Evolutionary conservation across 2,113 vertebrate genomes (phyloP), one percentile per base, ranked within the genome.

Genomic region (Onychorhynchus coronatus): DNA sequence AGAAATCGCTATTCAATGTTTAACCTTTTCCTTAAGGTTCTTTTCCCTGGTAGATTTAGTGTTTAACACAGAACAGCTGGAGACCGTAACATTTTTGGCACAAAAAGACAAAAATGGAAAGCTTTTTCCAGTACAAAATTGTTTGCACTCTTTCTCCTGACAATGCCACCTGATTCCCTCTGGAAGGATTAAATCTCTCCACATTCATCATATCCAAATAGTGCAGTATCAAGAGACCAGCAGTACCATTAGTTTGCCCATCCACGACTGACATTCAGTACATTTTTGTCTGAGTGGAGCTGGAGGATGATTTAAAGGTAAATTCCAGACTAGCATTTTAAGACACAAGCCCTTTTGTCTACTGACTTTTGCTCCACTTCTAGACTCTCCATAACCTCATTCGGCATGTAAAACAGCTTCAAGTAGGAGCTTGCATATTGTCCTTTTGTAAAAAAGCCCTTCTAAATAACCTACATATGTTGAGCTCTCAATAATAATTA

Each of bases 291-390:
- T 95, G 97, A 97, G 96, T 87, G 96, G 96, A 96, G 95, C 94
- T 97, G 91, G 93, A 97, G 97, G 97, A 91, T 97, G 98, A 98
- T 93, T 96, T 98, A 98, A 99, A 99, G 98, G 99, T 99, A 98
- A 98, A 99, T 99, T 99, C 98, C 98, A 98, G 95, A 97, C 91
- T 97, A 94, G 95, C 95, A 93, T 93, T 97, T 98, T 97, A 97
- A 98, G 98, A 99, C 98, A 99, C 98, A 98, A 98, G 97, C 91
- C 93, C 97, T 98, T 99, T 99, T 99, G 98, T 99, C 96, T 97
- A 96, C 91, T 92, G 65, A 61, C 58, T 96, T 95, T 85, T 95
- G 53, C 78, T 89, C 79, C 63, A 82, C 35, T 95, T 97, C 74
- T 81, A 84, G 16, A 93, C 83, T 96, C 97, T 98, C 95, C 94